Base-by-base conservation (phyloP, 2,888 invertebrate genomes). In the Drosophila formosana region DNA sequence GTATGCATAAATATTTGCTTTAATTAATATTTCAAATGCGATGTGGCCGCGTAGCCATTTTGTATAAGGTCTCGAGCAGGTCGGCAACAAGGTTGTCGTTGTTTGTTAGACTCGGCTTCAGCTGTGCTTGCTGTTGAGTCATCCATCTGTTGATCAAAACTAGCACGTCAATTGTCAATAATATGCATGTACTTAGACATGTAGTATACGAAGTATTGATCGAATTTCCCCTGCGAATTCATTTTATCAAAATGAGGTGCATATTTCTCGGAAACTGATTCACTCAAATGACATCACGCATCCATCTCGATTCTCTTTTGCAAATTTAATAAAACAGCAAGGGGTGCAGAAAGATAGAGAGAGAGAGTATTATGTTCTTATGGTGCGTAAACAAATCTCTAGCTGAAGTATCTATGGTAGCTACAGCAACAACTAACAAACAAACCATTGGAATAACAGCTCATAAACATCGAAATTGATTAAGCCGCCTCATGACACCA, bases 11-110 rank as follows among this genome's bases (percentile, higher is more conserved):
- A 77, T 77, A 73, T 77, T 72, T 68, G 56, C 37, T 26, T 49
- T 51, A 61, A 78, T 76, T 78, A 68, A 52, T 73, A 73, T 77
- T 78, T 73, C 18, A 77, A 60, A 68, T 50, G 56, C 67, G 52
- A 8, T 9, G 9, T 18, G 28, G 57, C 37, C 34, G 9, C 25
- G 55, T 43, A 25, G 39, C 46, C 34, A 58, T 45, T 46, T 53
- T 51, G 23, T 46, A n/a, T 65, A 50, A 68, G 64, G 63, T 57
- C 46, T 53, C 47, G 18, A 57, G 18, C 18, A 47, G 39, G 65
- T 57, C 45, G 43, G 41, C 37, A 9, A n/a, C 53, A 39, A 64
- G 43, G 53, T 34, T 45, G 13, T 45, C 32, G 28, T 45, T 63
- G 25, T n/a, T 25, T 25, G 37, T 37, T 37, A 37, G 11, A 37